Evolutionary conservation across 2,797 vertebrate genomes (phyloP), one percentile per base, ranked within the genome.

Genomic region (Anabas testudineus): DNA sequence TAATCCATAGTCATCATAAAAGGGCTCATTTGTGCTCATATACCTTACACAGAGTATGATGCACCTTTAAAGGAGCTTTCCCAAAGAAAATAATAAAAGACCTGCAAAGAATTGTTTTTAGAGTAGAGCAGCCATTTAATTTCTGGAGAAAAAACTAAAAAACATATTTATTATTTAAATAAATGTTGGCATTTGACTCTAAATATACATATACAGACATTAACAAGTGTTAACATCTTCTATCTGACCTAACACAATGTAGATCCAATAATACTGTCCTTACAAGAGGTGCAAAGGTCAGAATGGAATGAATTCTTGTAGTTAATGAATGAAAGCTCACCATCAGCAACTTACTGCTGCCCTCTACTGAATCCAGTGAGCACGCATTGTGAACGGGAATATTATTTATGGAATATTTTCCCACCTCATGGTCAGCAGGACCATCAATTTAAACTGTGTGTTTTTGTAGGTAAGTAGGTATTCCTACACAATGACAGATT

Each of bases 1-100:
- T 87, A 90, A 91, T 89, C 87, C 88, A n/a, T n/a, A 90, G 82
- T 86, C 87, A 80, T 88, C 77, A 76, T 77, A 84, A 68, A 89
- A 82, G 76, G 16, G 54, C 61, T 80, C 61, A 48, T 74, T 54
- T 71, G 57, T 72, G 88, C 74, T 81, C 55, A 32, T 74, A 80
- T 51, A 73, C 54, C 43, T 64, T 36, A 48, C 55, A 66, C 46
- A 78, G 63, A 62, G 43, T 55, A 48, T 2, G 45, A 69, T 66
- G 68, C 64, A 54, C 82, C 84, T 72, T 52, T 9, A 70, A 41
- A 66, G 48, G 47, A 54, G 47, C 39, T 69, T 64, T 80, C 52
- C 72, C 26, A 58, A 83, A 42, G 48, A 67, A 83, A 82, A 76
- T 51, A 82, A 82, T n/a, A 69, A 45, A 84, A 71, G 45, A 61